Conservation (phyloP, 2,888 invertebrate species). For the Nymphalis c-album region DNA sequence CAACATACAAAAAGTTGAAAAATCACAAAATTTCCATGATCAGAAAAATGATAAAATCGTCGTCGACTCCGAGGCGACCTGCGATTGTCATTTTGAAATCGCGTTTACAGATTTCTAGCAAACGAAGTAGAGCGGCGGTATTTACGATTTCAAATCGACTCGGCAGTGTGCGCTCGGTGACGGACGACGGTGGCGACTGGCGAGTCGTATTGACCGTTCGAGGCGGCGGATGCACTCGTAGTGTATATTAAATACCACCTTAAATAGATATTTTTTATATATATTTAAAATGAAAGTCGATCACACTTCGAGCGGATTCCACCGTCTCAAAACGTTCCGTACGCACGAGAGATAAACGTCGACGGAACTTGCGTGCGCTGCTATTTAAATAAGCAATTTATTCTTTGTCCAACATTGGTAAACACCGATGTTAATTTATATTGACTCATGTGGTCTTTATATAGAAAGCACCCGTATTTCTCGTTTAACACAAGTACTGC, state of each 20-base stretch:
- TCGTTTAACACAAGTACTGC: neutral
- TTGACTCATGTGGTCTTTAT: neutral
- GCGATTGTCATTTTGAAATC: neutral
- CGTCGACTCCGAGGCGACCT: neutral
- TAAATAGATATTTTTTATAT: neutral
- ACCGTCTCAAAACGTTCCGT: neutral
- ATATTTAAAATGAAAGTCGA: neutral
- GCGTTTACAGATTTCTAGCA: no score
- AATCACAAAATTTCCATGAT: slow-evolving; percentile 25
- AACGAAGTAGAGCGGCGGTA: no score
- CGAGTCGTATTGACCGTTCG: neutral
- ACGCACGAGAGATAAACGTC: slow-evolving; percentile 5
- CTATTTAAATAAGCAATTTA: neutral
- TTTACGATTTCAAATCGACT: no score
- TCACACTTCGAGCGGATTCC: neutral
- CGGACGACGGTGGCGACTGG: neutral
- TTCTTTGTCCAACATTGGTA: neutral
- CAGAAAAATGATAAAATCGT: slow-evolving; percentile 10
- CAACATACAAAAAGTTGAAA: slow-evolving; percentile 26
- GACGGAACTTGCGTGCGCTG: neutral
- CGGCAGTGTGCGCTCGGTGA: neutral
- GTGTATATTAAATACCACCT: neutral
- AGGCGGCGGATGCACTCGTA: neutral
- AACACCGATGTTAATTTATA: neutral
- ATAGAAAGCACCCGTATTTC: neutral